Evolutionary conservation across 2,797 vertebrate genomes (phyloP), one percentile per base, ranked within the genome.

Genomic region (Lindbergichthys nudifrons): DNA sequence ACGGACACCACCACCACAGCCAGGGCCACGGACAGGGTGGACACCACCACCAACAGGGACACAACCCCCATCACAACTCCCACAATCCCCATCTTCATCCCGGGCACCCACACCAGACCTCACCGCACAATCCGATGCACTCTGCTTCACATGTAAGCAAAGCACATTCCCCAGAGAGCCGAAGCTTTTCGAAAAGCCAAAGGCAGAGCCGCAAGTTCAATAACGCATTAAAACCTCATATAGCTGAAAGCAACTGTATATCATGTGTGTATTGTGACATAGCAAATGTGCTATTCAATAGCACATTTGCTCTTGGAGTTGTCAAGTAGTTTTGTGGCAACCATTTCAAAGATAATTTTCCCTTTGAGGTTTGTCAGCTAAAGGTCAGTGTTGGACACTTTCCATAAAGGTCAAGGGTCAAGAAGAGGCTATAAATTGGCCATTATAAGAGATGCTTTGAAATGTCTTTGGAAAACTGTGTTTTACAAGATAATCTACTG

Each of bases 21-120:
- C 96, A 96, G 65, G 93, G 95, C 82, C 97, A 98, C 50, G 92
- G 95, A 0, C 97, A 97, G 80, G 96, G 96, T 52, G 96, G 96
- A 75, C 96, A 97, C 75, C 97, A 99, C 74, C 93, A 91, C 94
- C 96, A 89, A 9, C 92, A 93, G 80, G 91, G 86, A 69, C 98
- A 99, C 94, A 95, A 98, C 74, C 96, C 89, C 61, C 95, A 99
- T 87, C 98, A 99, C 95, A 98, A 96, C 88, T 97, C 97, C 23
- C 96, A 98, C 77, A 98, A 98, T 80, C 95, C 95, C 3, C 95
- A 97, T 50, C 95, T 99, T 89, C 97, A 98, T 92, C 94, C 96
- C 0, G 96, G 96, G 1, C 96, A 98, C 67, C 96, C 93, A 4
- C 95, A 99, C 88, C 98, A 99, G 95, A 98, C 95, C 72, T 98